Conservation (phyloP, 2,888 invertebrate species). For the Folsomia manolachei region DNA sequence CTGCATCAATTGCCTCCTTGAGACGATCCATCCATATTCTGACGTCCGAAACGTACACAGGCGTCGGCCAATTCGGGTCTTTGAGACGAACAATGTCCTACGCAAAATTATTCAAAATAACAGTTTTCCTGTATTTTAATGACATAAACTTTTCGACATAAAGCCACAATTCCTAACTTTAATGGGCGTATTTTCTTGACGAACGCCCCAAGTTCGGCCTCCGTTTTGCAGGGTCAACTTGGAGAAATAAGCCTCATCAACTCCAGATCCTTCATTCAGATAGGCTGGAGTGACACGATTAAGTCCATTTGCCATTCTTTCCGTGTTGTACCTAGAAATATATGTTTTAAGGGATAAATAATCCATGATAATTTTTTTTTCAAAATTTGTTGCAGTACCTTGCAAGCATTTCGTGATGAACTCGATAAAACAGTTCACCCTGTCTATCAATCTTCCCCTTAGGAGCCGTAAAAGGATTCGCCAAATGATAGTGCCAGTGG, state of each 20-base stretch:
- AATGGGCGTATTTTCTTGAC: slow-evolving; percentile 20
- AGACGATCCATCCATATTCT: slow-evolving; percentile 10
- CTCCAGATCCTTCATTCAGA: neutral
- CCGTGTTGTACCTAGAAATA: slow-evolving; percentile 17
- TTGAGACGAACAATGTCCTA: slow-evolving; percentile 12
- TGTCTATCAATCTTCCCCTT: slow-evolving; percentile 56
- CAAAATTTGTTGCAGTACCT: too few species aligned
- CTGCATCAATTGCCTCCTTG: slow-evolving; percentile 22
- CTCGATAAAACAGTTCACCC: slow-evolving; percentile 59
- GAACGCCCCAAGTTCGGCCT: neutral
- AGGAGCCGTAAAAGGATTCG: slow-evolving; percentile 71
- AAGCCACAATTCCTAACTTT: neutral
- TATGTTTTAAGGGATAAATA: too few species aligned
- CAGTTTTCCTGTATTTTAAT: neutral
- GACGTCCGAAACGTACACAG: neutral
- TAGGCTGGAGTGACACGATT: neutral
- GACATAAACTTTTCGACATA: neutral
- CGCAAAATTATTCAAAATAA: neutral
- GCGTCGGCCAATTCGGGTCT: slow-evolving; percentile 10
- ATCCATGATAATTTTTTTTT: neutral
- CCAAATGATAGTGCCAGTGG: slow-evolving; percentile 89
- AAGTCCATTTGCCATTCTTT: slow-evolving; percentile 18
- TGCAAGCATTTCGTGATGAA: slow-evolving; percentile 28
- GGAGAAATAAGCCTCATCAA: slow-evolving; percentile 23
- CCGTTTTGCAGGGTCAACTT: slow-evolving; percentile 26